phyloP scores from a whole-genome alignment of 2,113 vertebrate genomes.

The Pseudorectes ferrugineus region DNA sequence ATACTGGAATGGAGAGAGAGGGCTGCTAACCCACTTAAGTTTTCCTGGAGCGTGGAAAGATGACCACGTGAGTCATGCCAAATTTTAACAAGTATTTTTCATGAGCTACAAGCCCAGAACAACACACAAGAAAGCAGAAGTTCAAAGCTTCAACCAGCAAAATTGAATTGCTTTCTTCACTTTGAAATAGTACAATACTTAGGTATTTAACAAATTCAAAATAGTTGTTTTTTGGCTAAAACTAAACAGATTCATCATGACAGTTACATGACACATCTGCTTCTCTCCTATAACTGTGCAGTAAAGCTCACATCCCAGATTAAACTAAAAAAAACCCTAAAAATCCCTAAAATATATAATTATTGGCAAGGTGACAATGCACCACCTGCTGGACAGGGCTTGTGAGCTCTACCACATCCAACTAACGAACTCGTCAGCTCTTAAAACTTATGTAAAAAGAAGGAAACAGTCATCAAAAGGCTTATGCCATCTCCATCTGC shows the following conservation, averaged over 20 bases:
- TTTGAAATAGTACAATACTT: neutral
- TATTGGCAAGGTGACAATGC: neutral
- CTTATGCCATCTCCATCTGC: conserved; percentile 54
- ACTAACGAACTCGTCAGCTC: neutral
- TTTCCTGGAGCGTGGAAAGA: neutral
- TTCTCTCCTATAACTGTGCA: neutral
- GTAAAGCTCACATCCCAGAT: neutral
- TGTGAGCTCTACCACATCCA: neutral
- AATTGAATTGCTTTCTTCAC: neutral
- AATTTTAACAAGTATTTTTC: neutral
- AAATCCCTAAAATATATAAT: neutral
- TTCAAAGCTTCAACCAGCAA: neutral
- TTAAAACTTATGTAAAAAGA: conserved; percentile 28
- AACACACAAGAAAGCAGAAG: neutral
- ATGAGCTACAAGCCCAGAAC: neutral
- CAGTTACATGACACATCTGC: neutral
- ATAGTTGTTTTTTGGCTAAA: neutral
- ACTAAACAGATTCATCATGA: neutral
- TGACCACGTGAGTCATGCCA: neutral
- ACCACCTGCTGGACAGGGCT: conserved; percentile 28
- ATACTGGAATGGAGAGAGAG: accelerated
- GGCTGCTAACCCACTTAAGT: neutral
- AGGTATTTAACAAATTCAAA: neutral
- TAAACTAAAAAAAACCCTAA: neutral
- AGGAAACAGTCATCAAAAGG: conserved; percentile 31